Evolutionary conservation across 2,113 vertebrate genomes (phyloP), one percentile per base, ranked within the genome.

Genomic region (Kryptolebias marmoratus): DNA sequence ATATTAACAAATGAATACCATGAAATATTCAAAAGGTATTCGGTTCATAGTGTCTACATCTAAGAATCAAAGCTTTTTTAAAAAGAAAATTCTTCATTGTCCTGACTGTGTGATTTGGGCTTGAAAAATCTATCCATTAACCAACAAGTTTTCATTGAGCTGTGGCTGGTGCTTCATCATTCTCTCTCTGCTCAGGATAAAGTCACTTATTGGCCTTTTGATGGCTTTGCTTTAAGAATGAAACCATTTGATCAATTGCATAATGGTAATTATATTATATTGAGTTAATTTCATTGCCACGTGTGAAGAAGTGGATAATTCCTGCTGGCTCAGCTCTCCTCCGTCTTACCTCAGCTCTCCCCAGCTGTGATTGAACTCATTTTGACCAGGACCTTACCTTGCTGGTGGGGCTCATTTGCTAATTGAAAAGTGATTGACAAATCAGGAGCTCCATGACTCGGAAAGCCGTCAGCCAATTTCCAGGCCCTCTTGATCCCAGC

Each of bases 341-440:
- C 70, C 28, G 48, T 57, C 78, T 62, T 57, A 2, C 73, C 70
- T 76, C 77, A 49, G 71, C 74, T 75, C 82, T 75, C 61, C 64
- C 65, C 48, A n/a, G 30, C 58, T 42, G 50, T n/a, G 32, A 14
- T 15, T 68, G 66, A 49, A 58, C 54, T 68, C 66, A 15, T 55
- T 67, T 31, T 73, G 62, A 59, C 54, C 36, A 22, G 47, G 55
- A 60, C 18, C 30, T 75, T 42, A 48, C 72, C 72, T 60, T 36
- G 52, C 39, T 49, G 61, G 18, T 31, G 60, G 10, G 75, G 80
- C 90, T 91, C 82, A 88, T 91, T 87, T 87, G 69, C 86, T 90
- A 86, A 91, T 90, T 87, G 91, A 88, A 91, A 88, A 88, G 84
- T 75, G 81, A 88, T 89, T 69, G 84, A 89, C 83, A 72, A 86